A percentile compares a stretch with the other conserved stretches of the same genome.
phyloP scores from a whole-genome alignment of 2,797 vertebrate genomes.

The Sebastes vulpes region DNA sequence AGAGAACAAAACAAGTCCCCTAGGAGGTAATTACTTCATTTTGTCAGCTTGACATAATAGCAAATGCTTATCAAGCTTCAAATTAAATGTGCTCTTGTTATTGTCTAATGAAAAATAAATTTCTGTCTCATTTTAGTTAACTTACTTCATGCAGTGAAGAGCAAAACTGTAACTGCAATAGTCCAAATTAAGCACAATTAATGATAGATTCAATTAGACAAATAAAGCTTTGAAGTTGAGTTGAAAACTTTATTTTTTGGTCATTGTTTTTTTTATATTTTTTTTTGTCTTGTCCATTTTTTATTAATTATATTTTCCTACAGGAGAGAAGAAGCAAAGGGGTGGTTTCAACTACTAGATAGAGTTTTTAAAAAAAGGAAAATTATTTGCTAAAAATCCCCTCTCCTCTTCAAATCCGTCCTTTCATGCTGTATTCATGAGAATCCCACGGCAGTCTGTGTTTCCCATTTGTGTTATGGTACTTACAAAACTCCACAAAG shows the following conservation, averaged over 20 bases:
- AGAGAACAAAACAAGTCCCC: conserved; percentile 19
- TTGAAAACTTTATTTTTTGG: conserved; percentile 87
- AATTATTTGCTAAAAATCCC: conserved; percentile 70
- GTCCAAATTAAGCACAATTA: neutral
- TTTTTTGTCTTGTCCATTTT: conserved; percentile 83
- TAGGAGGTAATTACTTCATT: conserved; percentile 42
- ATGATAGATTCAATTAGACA: conserved; percentile 48
- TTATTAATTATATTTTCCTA: conserved; percentile 83
- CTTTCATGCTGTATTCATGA: conserved; percentile 46
- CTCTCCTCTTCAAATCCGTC: conserved; percentile 61
- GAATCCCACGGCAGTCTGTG: conserved; percentile 30
- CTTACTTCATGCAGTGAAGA: neutral
- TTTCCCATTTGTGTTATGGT: conserved; percentile 46
- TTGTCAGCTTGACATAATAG: conserved; percentile 44
- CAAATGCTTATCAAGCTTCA: conserved; percentile 14
- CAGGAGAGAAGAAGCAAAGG: conserved; percentile 65
- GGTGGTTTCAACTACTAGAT: conserved; percentile 60
- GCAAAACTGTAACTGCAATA: neutral
- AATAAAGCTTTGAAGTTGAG: conserved; percentile 69
- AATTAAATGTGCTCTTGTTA: conserved; percentile 44
- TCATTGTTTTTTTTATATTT: conserved; percentile 77
- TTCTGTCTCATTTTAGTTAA: conserved; percentile 13
- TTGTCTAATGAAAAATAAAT: conserved; percentile 39
- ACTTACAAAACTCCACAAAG: conserved; percentile 51
- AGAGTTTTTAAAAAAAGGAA: conserved; percentile 37